Base-by-base conservation (phyloP, 92 coral and sea anemone species). In the Heteractis magnifica region DNA sequence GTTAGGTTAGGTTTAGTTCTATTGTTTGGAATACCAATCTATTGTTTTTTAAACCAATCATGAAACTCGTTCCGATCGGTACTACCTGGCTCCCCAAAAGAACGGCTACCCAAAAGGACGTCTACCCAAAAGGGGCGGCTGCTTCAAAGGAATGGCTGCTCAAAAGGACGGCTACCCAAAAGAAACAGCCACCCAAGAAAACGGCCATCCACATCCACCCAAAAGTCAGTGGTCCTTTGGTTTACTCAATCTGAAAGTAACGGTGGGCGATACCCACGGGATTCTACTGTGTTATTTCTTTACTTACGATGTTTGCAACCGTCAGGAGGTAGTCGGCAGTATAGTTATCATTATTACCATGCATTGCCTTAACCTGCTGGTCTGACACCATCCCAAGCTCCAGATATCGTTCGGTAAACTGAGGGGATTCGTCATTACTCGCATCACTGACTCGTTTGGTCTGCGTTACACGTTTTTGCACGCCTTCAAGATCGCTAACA, bases 251-350 rank as follows among this genome's bases (percentile, higher is more conserved):
- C 59, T 3, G 14, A 55, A 8, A 55, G 14, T 55, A 13, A 55
- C 59, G 44, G 44, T 34, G 16, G n/a, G 16, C 64, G 13, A 58
- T n/a, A 3, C 8, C 6, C 0, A 58, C 16, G 64, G 64, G 4
- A 77, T 19, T 23, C 18, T 26, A 79, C 3, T 11, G 15, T 16
- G 52, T 15, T 8, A 4, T 49, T 72, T 55, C 52, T 41, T 58
- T 71, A 85, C 91, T 89, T 56, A 89, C 92, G n/a, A 89, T 86
- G 78, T 89, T 89, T 4, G 87, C 89, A 6, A 89, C 20, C 49
- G 78, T 72, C 52, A 85, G 75, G 23, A 89, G 49, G 58, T 85
- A 89, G 73, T 81, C 85, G 23, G 92, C 79, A 6, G 92, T 89
- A 4, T 48, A 34, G 51, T 80, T 81, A 60, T 81, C 84, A 50